Evolutionary conservation across 1,140 invertebrate species (phyloP).

Genomic region (Linepithema humile): DNA sequence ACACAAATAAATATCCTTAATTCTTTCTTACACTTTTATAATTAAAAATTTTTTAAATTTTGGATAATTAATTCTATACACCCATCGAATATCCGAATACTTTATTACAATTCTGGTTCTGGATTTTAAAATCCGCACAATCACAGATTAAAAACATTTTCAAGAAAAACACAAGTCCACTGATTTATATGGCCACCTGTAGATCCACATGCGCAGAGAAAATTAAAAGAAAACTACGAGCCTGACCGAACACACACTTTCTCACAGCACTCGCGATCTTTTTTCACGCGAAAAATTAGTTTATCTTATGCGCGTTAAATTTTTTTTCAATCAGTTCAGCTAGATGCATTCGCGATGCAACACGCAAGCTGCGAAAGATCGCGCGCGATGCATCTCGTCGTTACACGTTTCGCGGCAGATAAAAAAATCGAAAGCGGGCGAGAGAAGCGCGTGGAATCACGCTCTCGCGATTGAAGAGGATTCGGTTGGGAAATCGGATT

Average conservation of each 20-base stretch:
- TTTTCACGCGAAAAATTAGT: not conserved
- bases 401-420: not conserved
- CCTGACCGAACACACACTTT: too few species aligned
- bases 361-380: not conserved
- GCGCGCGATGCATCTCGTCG: not conserved
- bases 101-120: not conserved
- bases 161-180: not conserved
- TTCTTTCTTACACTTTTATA: too few species aligned
- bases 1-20: too few species aligned
- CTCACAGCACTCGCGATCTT: not conserved
- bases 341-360: not conserved
- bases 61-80: too few species aligned
- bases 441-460: not conserved
- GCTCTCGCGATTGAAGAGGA: not conserved
- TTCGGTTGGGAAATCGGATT: not conserved
- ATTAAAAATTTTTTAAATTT: too few species aligned
- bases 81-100: not conserved
- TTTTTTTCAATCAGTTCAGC: not conserved
- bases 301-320: not conserved
- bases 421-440: not conserved
- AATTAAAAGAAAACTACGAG: not conserved
- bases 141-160: not conserved
- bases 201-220: not conserved
- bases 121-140: not conserved
- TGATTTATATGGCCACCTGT: not conserved